These are phyloP conservation scores for Ormyrus rosae DNA, from an alignment of 2,888 invertebrate species.

Conservation along the genomic window DNA sequence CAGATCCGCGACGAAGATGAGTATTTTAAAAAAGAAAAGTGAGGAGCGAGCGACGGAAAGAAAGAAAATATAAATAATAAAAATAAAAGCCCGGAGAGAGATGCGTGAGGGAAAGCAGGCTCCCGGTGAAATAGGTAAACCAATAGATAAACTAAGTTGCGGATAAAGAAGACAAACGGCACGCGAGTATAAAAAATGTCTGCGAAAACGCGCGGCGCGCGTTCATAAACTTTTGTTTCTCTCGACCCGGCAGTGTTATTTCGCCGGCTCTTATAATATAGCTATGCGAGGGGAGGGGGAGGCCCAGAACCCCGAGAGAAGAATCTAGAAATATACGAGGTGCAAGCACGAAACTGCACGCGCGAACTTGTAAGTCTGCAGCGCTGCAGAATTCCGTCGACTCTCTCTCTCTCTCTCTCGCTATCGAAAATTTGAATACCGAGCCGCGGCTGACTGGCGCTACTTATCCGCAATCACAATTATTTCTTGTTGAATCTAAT, in stretches of 20 bases:
- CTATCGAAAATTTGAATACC: conserved; percentile 38
- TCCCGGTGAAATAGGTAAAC: background rate
- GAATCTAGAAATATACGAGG: conserved; percentile 60
- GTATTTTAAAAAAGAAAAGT: background rate
- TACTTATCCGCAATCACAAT: conserved; percentile 47
- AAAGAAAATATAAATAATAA: background rate
- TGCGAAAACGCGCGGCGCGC: conserved; percentile 11
- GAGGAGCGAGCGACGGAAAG: background rate
- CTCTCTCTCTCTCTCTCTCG: conserved; percentile 24
- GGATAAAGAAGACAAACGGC: background rate
- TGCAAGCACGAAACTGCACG: conserved; percentile 62
- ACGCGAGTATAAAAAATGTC: background rate
- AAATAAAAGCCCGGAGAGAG: background rate
- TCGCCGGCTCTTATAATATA: too few species aligned
- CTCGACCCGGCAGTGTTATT: background rate
- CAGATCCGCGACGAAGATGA: too few species aligned
- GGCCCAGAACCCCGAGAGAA: background rate
- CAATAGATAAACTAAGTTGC: conserved; percentile 6
- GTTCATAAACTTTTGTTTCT: conserved; percentile 39
- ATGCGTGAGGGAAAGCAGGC: background rate
- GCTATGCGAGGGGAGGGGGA: background rate
- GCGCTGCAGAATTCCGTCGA: conserved; percentile 56
- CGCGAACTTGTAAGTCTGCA: conserved; percentile 54
- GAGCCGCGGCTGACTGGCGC: background rate
- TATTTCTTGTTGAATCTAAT: conserved; percentile 48